Percentiles rank a stretch among this genome's conserved stretches.
Evolutionary conservation across 2,797 vertebrate genomes (phyloP).

Genomic region (Chelonia mydas): DNA sequence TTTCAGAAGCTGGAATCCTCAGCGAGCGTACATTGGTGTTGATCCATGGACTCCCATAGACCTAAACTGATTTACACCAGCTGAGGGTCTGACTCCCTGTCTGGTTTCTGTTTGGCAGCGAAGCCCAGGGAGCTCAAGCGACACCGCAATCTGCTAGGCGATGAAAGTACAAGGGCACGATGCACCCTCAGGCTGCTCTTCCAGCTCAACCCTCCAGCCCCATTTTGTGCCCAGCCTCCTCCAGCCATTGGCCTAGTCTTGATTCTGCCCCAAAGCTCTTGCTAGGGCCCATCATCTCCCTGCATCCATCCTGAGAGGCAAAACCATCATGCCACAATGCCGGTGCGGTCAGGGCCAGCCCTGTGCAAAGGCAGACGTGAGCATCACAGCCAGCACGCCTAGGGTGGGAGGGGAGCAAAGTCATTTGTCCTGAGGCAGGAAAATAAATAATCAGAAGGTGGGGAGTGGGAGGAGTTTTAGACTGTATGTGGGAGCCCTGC

Average conservation of each 20-base stretch:
- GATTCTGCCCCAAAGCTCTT: not conserved
- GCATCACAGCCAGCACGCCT: not conserved
- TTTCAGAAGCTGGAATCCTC: not conserved
- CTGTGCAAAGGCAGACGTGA: not conserved
- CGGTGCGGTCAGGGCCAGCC: not conserved
- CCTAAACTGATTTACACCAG: not conserved
- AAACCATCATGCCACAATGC: not conserved
- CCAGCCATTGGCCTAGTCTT: not conserved
- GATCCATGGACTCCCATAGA: conserved; percentile 3
- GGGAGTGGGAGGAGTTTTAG: not conserved
- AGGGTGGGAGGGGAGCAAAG: not conserved
- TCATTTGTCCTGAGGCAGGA: not conserved
- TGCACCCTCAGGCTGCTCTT: not conserved
- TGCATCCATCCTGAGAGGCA: too few species aligned
- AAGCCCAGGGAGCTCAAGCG: not conserved
- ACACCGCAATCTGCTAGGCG: not conserved
- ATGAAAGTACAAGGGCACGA: too few species aligned
- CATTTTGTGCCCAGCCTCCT: not conserved
- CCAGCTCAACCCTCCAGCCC: not conserved
- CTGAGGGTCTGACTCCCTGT: too few species aligned
- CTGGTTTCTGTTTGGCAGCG: not conserved
- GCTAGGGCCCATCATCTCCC: not conserved
- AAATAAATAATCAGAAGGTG: not conserved
- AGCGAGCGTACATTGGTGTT: conserved; percentile 17
- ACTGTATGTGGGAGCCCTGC: not conserved